Conservation (phyloP, 2,888 invertebrate genomes). For the Eupelmus urozonus region DNA sequence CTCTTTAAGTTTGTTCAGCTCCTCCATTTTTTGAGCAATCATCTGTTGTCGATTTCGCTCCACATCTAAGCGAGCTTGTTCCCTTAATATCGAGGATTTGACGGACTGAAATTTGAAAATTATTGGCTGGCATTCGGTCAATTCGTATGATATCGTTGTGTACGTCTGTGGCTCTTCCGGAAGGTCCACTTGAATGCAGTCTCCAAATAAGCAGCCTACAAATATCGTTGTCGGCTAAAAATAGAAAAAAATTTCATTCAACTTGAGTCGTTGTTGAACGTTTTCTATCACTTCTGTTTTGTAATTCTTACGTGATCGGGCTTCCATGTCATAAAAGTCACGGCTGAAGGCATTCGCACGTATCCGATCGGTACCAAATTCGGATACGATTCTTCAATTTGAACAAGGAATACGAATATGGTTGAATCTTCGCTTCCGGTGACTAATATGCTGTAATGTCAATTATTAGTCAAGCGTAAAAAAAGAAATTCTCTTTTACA, state of each 20-base stretch:
- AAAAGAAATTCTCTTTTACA: neutral
- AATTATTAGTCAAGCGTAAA: neutral
- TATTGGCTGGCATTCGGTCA: slow-evolving; percentile 73
- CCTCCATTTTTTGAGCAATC: slow-evolving; percentile 79
- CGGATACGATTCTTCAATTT: slow-evolving; percentile 71
- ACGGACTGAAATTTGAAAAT: slow-evolving; percentile 80
- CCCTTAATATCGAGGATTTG: slow-evolving; percentile 81
- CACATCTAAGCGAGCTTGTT: slow-evolving; percentile 81
- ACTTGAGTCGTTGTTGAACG: too few relatives aligned
- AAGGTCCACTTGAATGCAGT: slow-evolving; percentile 79
- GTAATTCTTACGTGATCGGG: slow-evolving; percentile 77
- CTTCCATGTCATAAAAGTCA: slow-evolving; percentile 85
- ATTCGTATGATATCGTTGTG: slow-evolving; percentile 77
- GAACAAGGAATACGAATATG: slow-evolving; percentile 83
- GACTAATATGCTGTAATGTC: slow-evolving; percentile 79
- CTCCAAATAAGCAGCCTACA: slow-evolving; percentile 80
- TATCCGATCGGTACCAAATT: slow-evolving; percentile 84
- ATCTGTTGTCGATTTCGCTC: slow-evolving; percentile 79
- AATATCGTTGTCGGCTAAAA: slow-evolving; percentile 77
- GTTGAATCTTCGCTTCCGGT: slow-evolving; percentile 84
- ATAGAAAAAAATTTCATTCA: slow-evolving; percentile 10
- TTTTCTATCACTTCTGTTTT: neutral
- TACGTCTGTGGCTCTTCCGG: slow-evolving; percentile 76
- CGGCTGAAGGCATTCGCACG: slow-evolving; percentile 81
- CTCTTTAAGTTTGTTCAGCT: slow-evolving; percentile 80